Evolutionary conservation across 2,888 invertebrate species (phyloP), one percentile per base, ranked within the genome.

Genomic region (Caradrina kadenii): DNA sequence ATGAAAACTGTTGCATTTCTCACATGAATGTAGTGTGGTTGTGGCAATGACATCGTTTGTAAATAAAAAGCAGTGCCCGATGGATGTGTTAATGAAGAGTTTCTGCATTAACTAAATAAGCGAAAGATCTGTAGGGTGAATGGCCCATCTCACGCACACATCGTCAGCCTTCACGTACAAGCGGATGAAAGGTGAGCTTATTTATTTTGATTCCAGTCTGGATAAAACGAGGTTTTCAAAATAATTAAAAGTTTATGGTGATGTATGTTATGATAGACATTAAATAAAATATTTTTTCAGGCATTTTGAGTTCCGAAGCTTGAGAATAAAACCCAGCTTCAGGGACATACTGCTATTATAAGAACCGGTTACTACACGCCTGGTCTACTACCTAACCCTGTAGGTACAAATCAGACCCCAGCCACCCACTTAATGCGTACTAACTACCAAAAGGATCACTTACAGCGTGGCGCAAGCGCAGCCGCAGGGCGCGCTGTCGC

Each of bases 391-490:
- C 35, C 35, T 8, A 1, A 45, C 45, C 39, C 39, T 45, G 5
- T 45, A 45, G 45, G 17, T 45, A 6, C 45, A 52, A 45, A 10
- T 54, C 15, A 65, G 26, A 17, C 22, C 35, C 13, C n/a, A 49
- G 22, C 15, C 42, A 42, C 42, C 42, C 49, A 45, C 10, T 49
- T 55, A 22, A 42, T 22, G 45, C 45, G 21, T 54, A 45, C 31
- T 31, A 42, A 26, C n/a, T 70, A 64, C 35, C 39, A 17, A 21
- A 35, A 42, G 73, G 74, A 80, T 85, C 45, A 58, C 35, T 79
- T 76, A 75, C 83, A 69, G 54, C 35, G 48, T 88, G 85, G 81
- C 69, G 89, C 82, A 87, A 89, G 81, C 75, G 67, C 65, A 74
- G 82, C 77, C 81, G 69, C 86, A 81, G 79, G 69, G 64, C 63